A percentile compares a stretch with the other conserved stretches of the same genome.
Evolutionary conservation across 2,113 vertebrate species (phyloP).

Genomic region (Mixornis gularis): DNA sequence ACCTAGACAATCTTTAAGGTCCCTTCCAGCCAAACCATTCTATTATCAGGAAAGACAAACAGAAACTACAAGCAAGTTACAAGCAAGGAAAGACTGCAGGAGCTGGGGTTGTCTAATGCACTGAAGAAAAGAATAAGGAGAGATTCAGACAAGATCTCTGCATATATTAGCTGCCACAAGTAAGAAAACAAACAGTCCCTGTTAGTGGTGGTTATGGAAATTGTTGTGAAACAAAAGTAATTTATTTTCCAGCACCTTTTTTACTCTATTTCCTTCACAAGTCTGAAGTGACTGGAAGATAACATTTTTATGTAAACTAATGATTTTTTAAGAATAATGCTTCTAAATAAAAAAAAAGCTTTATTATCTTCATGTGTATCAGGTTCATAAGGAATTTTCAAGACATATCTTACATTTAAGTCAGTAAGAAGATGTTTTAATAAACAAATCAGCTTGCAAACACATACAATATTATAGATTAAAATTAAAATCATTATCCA

Average conservation of each 20-base stretch:
- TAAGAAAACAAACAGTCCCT: background rate
- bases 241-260: background rate
- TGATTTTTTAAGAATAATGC: background rate
- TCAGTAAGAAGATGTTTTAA: background rate
- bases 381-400: background rate
- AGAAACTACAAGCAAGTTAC: background rate
- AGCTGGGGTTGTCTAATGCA: background rate
- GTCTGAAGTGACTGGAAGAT: background rate
- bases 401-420: background rate
- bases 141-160: background rate
- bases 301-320: background rate
- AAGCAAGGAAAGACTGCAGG: background rate
- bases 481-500: background rate
- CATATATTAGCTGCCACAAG: background rate
- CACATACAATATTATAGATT: background rate
- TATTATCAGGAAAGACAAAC: background rate
- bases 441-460: background rate
- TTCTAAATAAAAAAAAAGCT: background rate
- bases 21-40: background rate
- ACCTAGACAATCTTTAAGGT: background rate
- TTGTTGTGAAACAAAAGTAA: background rate
- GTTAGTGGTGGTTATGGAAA: background rate
- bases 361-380: background rate
- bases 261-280: background rate
- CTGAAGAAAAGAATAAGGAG: background rate